Conservation (phyloP, 2,113 vertebrate genomes). For the Tyrannus savana region DNA sequence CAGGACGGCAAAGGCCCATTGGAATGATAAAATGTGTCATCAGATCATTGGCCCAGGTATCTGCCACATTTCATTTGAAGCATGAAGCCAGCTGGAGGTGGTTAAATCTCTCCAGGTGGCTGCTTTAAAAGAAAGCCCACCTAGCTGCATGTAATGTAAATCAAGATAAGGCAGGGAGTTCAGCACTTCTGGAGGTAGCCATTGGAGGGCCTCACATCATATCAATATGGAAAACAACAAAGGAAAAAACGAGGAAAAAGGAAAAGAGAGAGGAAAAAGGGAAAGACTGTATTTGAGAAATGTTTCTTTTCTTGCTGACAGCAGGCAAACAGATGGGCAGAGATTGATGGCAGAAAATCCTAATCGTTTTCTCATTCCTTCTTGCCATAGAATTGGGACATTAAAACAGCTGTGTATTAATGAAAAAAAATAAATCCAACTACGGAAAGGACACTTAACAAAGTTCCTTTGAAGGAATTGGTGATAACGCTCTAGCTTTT, state of each 20-base stretch:
- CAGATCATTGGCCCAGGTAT: neutral
- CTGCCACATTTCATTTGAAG: constrained; percentile 21
- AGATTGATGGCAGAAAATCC: neutral
- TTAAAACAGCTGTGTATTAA: neutral
- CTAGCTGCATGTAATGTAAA: neutral
- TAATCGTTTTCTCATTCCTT: neutral
- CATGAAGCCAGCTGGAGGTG: neutral
- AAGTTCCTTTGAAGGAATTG: neutral
- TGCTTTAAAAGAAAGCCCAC: constrained; percentile 7
- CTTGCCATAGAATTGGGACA: neutral
- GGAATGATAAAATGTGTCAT: constrained; percentile 35
- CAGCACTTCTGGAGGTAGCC: neutral
- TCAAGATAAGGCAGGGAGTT: neutral
- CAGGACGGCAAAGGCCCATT: neutral
- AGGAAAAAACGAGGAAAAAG: neutral
- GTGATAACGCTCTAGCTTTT: neutral
- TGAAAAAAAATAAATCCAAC: neutral
- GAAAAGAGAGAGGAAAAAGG: neutral
- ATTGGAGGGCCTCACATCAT: neutral
- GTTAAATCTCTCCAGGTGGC: constrained; percentile 26
- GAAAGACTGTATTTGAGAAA: neutral
- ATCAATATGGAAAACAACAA: neutral
- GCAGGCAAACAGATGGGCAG: neutral
- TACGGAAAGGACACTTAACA: neutral
- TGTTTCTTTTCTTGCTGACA: neutral